A percentile compares a stretch with the other conserved stretches of the same genome.
Conservation (phyloP, 2,888 invertebrate genomes). For the Lochmaea crataegi region DNA sequence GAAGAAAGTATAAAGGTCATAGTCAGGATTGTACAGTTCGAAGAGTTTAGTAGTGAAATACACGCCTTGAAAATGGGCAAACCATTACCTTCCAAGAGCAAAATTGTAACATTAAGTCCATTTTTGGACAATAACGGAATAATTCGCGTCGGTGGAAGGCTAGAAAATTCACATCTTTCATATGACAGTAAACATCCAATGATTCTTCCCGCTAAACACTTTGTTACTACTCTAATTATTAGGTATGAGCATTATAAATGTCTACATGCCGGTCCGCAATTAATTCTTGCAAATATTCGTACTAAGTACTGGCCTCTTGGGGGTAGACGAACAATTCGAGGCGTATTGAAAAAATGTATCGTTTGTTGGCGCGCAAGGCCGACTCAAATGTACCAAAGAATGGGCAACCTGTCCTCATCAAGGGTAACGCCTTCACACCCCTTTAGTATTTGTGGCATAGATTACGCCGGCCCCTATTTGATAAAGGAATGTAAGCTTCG, state of each 20-base stretch:
- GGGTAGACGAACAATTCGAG: not conserved
- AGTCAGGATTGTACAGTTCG: too few species aligned
- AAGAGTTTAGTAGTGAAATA: not conserved
- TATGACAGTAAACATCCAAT: slow-evolving; percentile 10
- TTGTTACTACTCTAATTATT: slow-evolving; percentile 5
- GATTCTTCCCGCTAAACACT: slow-evolving; percentile 6
- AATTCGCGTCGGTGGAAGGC: slow-evolving; percentile 17
- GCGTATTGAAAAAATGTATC: not conserved
- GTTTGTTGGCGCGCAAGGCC: slow-evolving; percentile 3
- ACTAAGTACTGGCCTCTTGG: slow-evolving; percentile 8
- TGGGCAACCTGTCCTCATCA: not conserved
- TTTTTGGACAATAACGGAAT: slow-evolving; percentile 14
- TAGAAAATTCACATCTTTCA: not conserved
- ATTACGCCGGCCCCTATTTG: slow-evolving; percentile 50
- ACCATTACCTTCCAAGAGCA: not conserved
- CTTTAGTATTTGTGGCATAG: slow-evolving; percentile 48
- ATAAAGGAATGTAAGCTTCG: slow-evolving; percentile 45
- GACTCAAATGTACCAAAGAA: not conserved
- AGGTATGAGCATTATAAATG: slow-evolving; percentile 8
- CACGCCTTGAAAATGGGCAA: not conserved
- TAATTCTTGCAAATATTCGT: slow-evolving; percentile 3
- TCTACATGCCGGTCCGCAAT: slow-evolving; percentile 13
- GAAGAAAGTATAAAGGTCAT: too few species aligned
- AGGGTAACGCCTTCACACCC: slow-evolving; percentile 26
- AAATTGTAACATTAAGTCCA: slow-evolving; percentile 5